Conservation (phyloP, 2,888 invertebrate genomes). For the Diaprepes abbreviatus region DNA sequence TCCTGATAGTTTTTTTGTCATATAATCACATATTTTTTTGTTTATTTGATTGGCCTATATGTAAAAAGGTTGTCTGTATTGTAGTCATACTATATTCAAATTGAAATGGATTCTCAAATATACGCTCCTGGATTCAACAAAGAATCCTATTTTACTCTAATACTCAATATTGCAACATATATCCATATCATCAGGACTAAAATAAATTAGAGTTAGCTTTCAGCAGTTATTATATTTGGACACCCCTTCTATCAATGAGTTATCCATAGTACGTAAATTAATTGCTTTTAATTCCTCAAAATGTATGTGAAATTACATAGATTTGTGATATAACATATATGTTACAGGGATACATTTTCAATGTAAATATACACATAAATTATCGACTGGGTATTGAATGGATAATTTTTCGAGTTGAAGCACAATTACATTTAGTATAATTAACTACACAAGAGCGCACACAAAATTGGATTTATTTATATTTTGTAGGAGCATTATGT, state of each 20-base stretch:
- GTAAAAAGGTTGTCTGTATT: too few relatives aligned
- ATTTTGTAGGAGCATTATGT: not conserved
- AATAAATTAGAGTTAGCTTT: too few relatives aligned
- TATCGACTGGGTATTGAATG: constrained; percentile 1
- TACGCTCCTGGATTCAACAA: too few relatives aligned
- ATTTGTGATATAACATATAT: not conserved
- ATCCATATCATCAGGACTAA: too few relatives aligned
- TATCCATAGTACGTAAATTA: not conserved
- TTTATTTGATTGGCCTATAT: too few relatives aligned
- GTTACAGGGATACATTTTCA: constrained; percentile 11
- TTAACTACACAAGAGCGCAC: not conserved
- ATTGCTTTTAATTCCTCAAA: not conserved
- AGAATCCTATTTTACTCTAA: too few relatives aligned
- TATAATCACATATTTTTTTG: too few relatives aligned
- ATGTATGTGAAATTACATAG: not conserved
- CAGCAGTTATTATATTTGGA: too few relatives aligned
- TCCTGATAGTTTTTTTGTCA: too few relatives aligned
- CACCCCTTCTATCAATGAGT: not conserved
- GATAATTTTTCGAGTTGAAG: not conserved
- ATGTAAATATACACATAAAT: constrained; percentile 16
- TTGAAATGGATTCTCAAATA: too few relatives aligned
- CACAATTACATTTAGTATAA: constrained; percentile 9
- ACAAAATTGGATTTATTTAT: constrained; percentile 6
- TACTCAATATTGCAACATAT: too few relatives aligned
- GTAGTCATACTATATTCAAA: too few relatives aligned